Base-by-base conservation (phyloP, 2,113 vertebrate genomes). In the Nycticryphes semicollaris region DNA sequence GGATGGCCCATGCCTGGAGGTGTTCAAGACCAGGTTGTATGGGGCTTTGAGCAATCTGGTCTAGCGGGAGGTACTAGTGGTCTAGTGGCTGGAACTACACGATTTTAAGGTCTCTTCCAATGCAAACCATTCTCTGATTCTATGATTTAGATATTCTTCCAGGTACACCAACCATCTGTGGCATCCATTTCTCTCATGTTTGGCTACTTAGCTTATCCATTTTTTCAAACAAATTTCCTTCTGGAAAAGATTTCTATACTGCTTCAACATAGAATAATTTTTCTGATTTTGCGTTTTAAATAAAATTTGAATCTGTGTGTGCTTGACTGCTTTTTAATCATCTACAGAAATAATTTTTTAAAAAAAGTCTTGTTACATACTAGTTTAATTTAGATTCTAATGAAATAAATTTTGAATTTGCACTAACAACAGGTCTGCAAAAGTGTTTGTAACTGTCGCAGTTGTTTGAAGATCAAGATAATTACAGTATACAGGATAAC, bases 391-490 rank as follows among this genome's bases (percentile, higher is more conserved):
- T 97, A 97, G 87, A 97, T 97, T 97, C 93, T 92, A 87, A 96
- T 94, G 63, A 98, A 98, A 97, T 94, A 92, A 96, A 96, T 92
- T 97, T 96, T 97, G 92, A 96, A 97, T 98, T 98, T 98, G 68
- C 95, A 97, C 85, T 95, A 98, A 96, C 89, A 97, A 97, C 85
- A 97, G 97, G 91, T 96, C 96, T 97, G 91, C 23, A 90, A 94
- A 97, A 98, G 84, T 96, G 77, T 96, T 96, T 94, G 70, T 95
- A 98, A 95, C 96, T 96, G 95, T 96, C 67, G 50, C 78, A 91
- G 95, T 95, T 97, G 97, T 98, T 98, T 97, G 91, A 96, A 94
- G 95, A 98, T 98, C 97, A 97, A 97, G 93, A 97, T 96, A 97
- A 97, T 97, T 98, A 97, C 70, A 94, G 96, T 96, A 96, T 93